These are phyloP conservation scores for Drosophila biarmipes DNA, from an alignment of 1,140 invertebrate genomes.

Conservation along the genomic window DNA sequence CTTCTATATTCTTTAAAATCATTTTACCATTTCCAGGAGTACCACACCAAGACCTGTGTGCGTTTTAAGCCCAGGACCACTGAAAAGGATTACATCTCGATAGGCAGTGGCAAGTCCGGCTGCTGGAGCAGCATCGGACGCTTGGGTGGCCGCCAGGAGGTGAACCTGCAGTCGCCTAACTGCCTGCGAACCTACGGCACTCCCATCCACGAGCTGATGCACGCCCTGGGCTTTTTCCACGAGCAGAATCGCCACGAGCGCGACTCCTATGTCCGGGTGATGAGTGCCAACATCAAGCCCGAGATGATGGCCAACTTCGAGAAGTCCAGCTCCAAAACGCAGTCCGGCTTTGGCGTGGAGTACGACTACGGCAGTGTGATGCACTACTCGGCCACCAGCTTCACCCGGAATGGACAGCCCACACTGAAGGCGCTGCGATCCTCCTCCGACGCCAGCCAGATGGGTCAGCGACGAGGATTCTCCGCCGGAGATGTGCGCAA, in stretches of 20 bases:
- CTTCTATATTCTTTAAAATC: background rate
- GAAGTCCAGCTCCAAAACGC: slow-evolving; percentile 86
- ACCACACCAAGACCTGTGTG: slow-evolving; percentile 90
- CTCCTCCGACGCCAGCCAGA: slow-evolving; percentile 65
- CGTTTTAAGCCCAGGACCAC: slow-evolving; percentile 87
- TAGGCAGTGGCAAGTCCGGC: slow-evolving; percentile 88
- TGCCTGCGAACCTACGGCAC: slow-evolving; percentile 90
- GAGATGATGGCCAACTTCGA: slow-evolving; percentile 90
- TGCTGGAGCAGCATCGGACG: slow-evolving; percentile 93
- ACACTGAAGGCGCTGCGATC: slow-evolving; percentile 87
- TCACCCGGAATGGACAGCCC: slow-evolving; percentile 89
- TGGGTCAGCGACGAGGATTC: slow-evolving; percentile 90
- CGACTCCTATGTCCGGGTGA: slow-evolving; percentile 89
- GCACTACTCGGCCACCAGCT: slow-evolving; percentile 91
- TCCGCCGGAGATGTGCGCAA: slow-evolving; percentile 90
- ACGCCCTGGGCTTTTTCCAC: slow-evolving; percentile 93
- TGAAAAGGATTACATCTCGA: slow-evolving; percentile 89
- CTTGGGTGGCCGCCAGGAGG: slow-evolving; percentile 85
- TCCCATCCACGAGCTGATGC: slow-evolving; percentile 93
- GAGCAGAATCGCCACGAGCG: slow-evolving; percentile 93
- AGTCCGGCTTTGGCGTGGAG: slow-evolving; percentile 87
- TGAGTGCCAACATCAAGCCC: slow-evolving; percentile 89
- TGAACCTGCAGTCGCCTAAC: slow-evolving; percentile 86
- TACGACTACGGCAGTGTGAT: slow-evolving; percentile 93
- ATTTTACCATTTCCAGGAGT: slow-evolving; percentile 82